Percentiles rank a stretch among this genome's conserved stretches.
phyloP scores from a whole-genome alignment of 2,113 vertebrate species.

The Eudyptes chrysolophus region DNA sequence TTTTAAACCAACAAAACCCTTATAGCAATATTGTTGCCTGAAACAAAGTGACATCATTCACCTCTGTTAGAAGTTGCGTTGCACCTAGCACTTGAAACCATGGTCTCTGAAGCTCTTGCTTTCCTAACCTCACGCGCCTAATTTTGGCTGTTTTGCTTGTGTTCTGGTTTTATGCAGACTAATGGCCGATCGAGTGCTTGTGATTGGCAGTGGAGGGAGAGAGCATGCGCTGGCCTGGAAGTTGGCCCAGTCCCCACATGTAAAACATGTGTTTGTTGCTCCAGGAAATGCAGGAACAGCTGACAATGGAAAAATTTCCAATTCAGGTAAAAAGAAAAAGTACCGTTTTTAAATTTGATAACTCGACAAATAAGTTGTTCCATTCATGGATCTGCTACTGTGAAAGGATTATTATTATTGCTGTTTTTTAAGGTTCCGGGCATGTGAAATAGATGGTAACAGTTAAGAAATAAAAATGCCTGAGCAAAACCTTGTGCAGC shows the following conservation, averaged over 20 bases:
- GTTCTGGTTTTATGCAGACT: conserved; percentile 30
- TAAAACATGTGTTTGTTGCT: conserved; percentile 86
- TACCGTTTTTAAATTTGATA: fast-evolving
- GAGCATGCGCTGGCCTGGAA: conserved; percentile 92
- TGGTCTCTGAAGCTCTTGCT: neutral
- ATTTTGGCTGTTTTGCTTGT: neutral
- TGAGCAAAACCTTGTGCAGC: neutral
- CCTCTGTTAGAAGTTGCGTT: neutral
- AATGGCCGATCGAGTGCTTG: conserved; percentile 88
- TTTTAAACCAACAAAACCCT: neutral
- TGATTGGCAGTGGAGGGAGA: conserved; percentile 87
- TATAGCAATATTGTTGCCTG: neutral
- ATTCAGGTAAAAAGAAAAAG: conserved; percentile 77
- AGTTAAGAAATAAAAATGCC: neutral
- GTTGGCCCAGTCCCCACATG: conserved; percentile 81
- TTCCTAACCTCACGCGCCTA: neutral
- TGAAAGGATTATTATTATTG: neutral
- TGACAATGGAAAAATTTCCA: conserved; percentile 80
- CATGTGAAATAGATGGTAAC: neutral
- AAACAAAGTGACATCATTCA: neutral
- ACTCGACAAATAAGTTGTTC: neutral
- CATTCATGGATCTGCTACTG: neutral
- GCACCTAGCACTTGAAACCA: neutral
- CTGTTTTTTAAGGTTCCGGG: neutral
- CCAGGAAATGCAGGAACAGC: conserved; percentile 88